Evolutionary conservation across 1,140 invertebrate species (phyloP), one percentile per base, ranked within the genome.

Genomic region (Aphaenogaster rudis): DNA sequence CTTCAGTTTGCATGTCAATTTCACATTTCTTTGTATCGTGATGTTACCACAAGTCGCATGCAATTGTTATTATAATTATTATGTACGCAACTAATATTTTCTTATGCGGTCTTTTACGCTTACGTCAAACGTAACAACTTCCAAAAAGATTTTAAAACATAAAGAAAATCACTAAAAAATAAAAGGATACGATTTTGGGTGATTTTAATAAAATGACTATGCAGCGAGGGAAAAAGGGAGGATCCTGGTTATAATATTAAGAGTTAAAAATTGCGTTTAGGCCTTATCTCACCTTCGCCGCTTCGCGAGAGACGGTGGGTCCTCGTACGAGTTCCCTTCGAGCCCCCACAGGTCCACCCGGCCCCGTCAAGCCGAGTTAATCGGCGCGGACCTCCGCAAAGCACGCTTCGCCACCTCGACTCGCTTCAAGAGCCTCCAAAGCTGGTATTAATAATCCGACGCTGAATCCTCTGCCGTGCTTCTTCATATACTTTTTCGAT

Each of bases 381-480:
- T 94, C 93, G 93, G 85, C 89, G 84, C 85, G 88, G 86, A 88
- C 89, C 88, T 81, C 86, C 66, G 87, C 90, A 85, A 28, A 92
- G 89, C 92, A 93, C 92, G 90, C 89, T 88, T 91, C 89, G 82
- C 88, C 86, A 82, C 88, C 86, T 88, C 80, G 90, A 89, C 59
- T 86, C 82, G 67, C 79, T 69, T 82, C 78, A 88, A 88, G 86
- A 91, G 88, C 63, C 71, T 87, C 88, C 72, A 67, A 80, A 77
- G 63, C 88, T 82, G 88, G 84, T 87, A 92, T 92, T 92, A 92
- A 91, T 92, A 92, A 89, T 89, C 86, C 57, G 82, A 80, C 89
- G 63, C 45, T 52, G 82, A 78, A 57, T 81, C 57, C 78, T 54
- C 36, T 39, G 57, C 80, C 77, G 61, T 50, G 82, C 54, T 89